Percentiles rank a stretch among this genome's conserved stretches.
Evolutionary conservation across 2,797 vertebrate genomes (phyloP).

Genomic region (Naso thynnoides): DNA sequence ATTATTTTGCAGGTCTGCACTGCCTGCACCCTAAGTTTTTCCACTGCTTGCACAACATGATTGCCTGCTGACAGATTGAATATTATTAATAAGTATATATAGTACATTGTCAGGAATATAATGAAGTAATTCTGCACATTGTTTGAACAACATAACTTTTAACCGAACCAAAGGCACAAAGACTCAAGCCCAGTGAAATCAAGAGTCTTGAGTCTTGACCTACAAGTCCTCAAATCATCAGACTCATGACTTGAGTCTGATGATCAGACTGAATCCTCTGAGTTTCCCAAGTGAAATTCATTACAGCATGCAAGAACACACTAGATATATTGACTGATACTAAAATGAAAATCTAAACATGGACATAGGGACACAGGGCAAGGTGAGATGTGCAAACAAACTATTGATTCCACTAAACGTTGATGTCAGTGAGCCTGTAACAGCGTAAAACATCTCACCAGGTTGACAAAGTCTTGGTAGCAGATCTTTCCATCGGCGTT

Average conservation of each 20-base stretch:
- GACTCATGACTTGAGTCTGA: neutral
- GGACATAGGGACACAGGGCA: neutral
- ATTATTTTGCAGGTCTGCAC: neutral
- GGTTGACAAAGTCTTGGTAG: conserved; percentile 97
- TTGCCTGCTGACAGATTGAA: neutral
- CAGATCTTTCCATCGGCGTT: conserved; percentile 94
- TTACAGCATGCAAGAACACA: neutral
- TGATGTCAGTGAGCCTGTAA: neutral
- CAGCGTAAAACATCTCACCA: conserved; percentile 86
- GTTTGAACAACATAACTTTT: neutral
- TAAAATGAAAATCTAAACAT: neutral
- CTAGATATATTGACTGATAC: neutral
- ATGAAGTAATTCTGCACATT: neutral
- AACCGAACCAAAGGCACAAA: neutral
- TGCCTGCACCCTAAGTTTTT: neutral
- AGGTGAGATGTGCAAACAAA: neutral
- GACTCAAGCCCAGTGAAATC: neutral
- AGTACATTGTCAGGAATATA: neutral
- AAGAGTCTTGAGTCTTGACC: neutral
- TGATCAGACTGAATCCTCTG: neutral
- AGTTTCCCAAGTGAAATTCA: neutral
- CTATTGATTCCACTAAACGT: neutral
- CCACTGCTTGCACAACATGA: neutral
- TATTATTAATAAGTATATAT: neutral
- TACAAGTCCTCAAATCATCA: neutral